These are phyloP conservation scores for Philypnodon macrostomus DNA, from an alignment of 2,797 vertebrate species.

Conservation along the genomic window DNA sequence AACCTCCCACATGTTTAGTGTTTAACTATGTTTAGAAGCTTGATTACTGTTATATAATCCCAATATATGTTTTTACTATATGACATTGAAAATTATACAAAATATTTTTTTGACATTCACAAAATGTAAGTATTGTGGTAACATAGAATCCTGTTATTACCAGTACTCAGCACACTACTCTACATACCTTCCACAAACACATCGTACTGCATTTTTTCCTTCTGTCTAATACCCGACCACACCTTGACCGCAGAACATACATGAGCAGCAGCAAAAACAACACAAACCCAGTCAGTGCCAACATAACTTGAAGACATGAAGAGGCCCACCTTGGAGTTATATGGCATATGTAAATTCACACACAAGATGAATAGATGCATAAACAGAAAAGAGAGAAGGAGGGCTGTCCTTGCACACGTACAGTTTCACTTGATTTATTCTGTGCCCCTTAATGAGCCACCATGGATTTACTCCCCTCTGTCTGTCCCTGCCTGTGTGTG, in stretches of 20 bases:
- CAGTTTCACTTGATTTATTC: slow-evolving; percentile 89
- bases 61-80: too few relatives aligned
- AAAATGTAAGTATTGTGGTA: too few relatives aligned
- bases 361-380: slow-evolving; percentile 38
- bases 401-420: slow-evolving; percentile 76
- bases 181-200: slow-evolving; percentile 50
- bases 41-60: too few relatives aligned
- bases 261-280: slow-evolving; percentile 19
- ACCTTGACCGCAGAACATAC: slow-evolving; percentile 49
- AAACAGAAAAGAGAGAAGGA: slow-evolving; percentile 31
- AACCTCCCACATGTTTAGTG: too few relatives aligned
- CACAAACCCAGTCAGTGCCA: slow-evolving; percentile 47
- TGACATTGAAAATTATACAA: too few relatives aligned
- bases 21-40: too few relatives aligned
- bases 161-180: too few relatives aligned
- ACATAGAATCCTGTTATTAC: too few relatives aligned
- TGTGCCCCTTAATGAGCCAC: slow-evolving; percentile 90
- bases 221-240: slow-evolving; percentile 42
- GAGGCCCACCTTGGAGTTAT: slow-evolving; percentile 34
- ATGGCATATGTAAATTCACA: slow-evolving; percentile 35
- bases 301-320: slow-evolving; percentile 21
- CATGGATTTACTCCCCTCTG: slow-evolving; percentile 82
- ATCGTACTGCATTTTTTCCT: slow-evolving; percentile 7
- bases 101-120: too few relatives aligned
- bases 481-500: slow-evolving; percentile 14